phyloP scores from a whole-genome alignment of 2,888 invertebrate species.

The Onthophagus sagittarius region DNA sequence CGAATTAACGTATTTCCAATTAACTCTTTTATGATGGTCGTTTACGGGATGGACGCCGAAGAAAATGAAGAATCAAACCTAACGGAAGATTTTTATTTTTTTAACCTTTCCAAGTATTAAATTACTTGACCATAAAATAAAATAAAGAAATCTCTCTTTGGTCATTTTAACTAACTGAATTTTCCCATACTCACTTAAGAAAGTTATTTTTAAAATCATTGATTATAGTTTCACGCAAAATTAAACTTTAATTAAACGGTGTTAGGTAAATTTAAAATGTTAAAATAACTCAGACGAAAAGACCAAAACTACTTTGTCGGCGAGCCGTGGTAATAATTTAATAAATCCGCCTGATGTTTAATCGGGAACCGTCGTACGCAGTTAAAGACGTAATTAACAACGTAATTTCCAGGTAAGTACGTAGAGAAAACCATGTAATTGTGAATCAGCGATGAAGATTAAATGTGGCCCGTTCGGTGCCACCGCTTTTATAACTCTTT shows the following conservation, averaged over 20 bases:
- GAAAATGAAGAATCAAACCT: neutral
- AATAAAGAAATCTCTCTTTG: neutral
- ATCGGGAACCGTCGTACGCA: neutral
- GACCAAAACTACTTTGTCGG: neutral
- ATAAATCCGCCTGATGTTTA: neutral
- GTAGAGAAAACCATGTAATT: neutral
- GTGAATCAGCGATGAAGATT: neutral
- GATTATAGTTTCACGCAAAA: neutral
- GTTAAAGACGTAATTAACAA: neutral
- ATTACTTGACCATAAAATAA: neutral
- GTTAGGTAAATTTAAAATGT: neutral
- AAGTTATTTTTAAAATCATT: neutral
- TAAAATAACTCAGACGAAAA: neutral
- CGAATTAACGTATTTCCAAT: constrained; percentile 30
- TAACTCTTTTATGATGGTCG: constrained; percentile 25
- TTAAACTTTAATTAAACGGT: neutral
- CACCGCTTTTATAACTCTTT: neutral
- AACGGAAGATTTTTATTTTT: neutral
- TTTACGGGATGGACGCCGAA: neutral
- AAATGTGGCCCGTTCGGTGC: neutral
- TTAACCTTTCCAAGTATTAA: neutral
- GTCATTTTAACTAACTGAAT: neutral
- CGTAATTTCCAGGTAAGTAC: neutral
- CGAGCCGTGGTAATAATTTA: neutral
- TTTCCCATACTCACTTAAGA: too few relatives aligned